phyloP scores from a whole-genome alignment of 2,797 vertebrate genomes.

The Hippoglossus hippoglossus region DNA sequence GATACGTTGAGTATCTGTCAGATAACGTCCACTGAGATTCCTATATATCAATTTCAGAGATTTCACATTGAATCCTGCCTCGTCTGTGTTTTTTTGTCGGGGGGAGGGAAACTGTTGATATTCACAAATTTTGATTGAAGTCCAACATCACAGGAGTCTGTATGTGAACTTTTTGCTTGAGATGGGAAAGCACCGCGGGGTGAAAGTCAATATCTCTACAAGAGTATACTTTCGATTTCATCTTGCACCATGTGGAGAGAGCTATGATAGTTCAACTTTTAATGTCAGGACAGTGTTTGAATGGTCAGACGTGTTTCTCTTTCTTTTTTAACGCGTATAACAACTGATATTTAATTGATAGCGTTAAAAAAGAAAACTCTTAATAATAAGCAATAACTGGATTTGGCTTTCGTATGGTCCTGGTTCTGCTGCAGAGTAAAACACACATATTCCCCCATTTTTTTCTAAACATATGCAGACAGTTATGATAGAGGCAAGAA shows the following conservation, averaged over 20 bases:
- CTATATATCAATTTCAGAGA: slow-evolving; percentile 12
- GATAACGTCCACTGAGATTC: not conserved
- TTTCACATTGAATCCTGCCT: slow-evolving; percentile 9
- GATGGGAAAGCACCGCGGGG: slow-evolving; percentile 51
- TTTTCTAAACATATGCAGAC: slow-evolving; percentile 24
- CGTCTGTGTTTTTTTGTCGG: not conserved
- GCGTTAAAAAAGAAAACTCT: slow-evolving; percentile 9
- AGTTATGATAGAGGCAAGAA: slow-evolving; percentile 8
- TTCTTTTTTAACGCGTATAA: not conserved
- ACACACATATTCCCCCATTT: not conserved
- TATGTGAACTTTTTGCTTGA: slow-evolving; percentile 59
- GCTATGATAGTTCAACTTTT: slow-evolving; percentile 27
- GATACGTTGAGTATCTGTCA: not conserved
- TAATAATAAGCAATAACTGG: slow-evolving; percentile 2
- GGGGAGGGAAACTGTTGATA: slow-evolving; percentile 28
- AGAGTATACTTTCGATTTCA: slow-evolving; percentile 57
- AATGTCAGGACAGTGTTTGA: slow-evolving; percentile 21
- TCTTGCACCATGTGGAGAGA: slow-evolving; percentile 32
- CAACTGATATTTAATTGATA: slow-evolving; percentile 15
- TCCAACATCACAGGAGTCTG: slow-evolving; percentile 43
- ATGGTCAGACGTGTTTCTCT: not conserved
- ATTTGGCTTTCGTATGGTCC: slow-evolving; percentile 4
- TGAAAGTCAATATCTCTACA: slow-evolving; percentile 63
- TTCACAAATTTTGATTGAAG: slow-evolving; percentile 47
- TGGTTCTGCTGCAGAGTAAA: slow-evolving; percentile 1